Conservation (phyloP, 2,113 vertebrate genomes). For the Holacanthus passer region DNA sequence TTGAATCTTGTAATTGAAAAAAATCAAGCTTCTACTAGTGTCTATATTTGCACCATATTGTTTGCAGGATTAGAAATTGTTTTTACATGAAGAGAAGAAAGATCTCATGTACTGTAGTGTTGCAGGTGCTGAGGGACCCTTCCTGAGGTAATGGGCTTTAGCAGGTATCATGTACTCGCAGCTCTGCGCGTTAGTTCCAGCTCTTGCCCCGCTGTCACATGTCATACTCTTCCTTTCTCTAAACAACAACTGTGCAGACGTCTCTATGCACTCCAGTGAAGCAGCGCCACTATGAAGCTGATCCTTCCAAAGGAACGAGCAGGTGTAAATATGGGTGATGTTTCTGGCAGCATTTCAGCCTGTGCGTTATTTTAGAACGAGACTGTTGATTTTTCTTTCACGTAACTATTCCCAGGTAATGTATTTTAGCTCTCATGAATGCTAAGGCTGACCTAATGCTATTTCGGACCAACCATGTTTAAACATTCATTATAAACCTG, state of each 20-base stretch:
- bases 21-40: neutral
- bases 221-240: neutral
- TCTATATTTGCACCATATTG: too few relatives aligned
- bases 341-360: conserved; percentile 12
- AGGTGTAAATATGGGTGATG: conserved; percentile 40
- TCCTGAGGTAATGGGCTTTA: neutral
- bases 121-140: conserved; percentile 9
- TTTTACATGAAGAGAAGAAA: neutral
- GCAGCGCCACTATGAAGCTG: conserved; percentile 19
- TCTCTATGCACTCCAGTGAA: conserved; percentile 16
- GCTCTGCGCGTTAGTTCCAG: conserved; percentile 10
- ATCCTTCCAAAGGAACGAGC: conserved; percentile 5
- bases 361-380: conserved; percentile 20
- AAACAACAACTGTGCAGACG: neutral
- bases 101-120: neutral
- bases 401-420: conserved; percentile 20
- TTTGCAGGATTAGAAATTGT: neutral
- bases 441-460: neutral
- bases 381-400: conserved; percentile 45
- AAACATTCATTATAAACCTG: conserved; percentile 45
- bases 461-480: conserved; percentile 45
- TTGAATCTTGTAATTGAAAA: neutral
- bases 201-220: conserved; percentile 28
- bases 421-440: conserved; percentile 53
- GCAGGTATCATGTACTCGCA: neutral